Percentiles rank a stretch among this genome's conserved stretches.
Conservation (phyloP, 2,797 vertebrate species). For the Percopsis omiscomaycus region DNA sequence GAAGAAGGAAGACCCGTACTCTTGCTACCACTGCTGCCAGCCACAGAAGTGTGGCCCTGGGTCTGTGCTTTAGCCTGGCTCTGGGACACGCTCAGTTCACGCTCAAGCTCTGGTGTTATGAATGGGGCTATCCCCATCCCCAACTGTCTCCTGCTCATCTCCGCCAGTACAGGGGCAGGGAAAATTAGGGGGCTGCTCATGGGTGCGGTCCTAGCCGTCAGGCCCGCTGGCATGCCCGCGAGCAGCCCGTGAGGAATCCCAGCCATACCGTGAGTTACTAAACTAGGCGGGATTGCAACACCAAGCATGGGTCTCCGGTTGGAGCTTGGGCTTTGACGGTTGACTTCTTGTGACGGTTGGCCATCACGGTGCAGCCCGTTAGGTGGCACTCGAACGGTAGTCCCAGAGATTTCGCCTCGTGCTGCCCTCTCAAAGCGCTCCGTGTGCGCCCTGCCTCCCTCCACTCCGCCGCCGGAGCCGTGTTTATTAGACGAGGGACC, state of each 20-base stretch:
- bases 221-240: slow-evolving; percentile 77
- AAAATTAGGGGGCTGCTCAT: slow-evolving; percentile 74
- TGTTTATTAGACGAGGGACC: slow-evolving; percentile 83
- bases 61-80: slow-evolving; percentile 57
- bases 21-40: slow-evolving; percentile 52
- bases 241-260: slow-evolving; percentile 78
- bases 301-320: slow-evolving; percentile 79
- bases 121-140: slow-evolving; percentile 75
- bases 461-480: slow-evolving; percentile 52
- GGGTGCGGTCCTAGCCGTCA: slow-evolving; percentile 72
- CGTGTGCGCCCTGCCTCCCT: slow-evolving; percentile 69
- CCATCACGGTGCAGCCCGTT: slow-evolving; percentile 85
- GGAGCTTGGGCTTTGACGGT: slow-evolving; percentile 80
- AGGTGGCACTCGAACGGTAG: slow-evolving; percentile 75
- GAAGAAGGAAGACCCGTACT: slow-evolving; percentile 54
- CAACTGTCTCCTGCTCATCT: slow-evolving; percentile 78
- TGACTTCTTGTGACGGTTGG: slow-evolving; percentile 69
- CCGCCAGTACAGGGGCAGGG: slow-evolving; percentile 79
- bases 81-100: slow-evolving; percentile 76
- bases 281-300: slow-evolving; percentile 77
- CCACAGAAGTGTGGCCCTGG: slow-evolving; percentile 45
- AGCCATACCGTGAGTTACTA: slow-evolving; percentile 79
- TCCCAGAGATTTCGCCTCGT: slow-evolving; percentile 70
- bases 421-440: slow-evolving; percentile 70
- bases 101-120: slow-evolving; percentile 81